Evolutionary conservation across 2,888 invertebrate species (phyloP).

Genomic region (Empis livida): DNA sequence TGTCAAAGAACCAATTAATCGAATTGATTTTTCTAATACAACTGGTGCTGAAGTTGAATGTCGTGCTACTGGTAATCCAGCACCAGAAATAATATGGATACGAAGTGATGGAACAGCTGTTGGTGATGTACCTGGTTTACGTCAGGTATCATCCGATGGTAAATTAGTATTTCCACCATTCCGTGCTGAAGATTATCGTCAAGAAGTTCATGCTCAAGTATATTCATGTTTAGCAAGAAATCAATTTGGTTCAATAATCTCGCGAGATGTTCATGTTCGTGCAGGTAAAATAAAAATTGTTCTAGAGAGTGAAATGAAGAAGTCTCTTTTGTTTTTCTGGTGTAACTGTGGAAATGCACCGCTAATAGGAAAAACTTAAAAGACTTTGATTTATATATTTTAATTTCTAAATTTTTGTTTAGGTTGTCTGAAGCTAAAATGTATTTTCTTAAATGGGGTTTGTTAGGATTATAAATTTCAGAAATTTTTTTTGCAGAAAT

Average conservation of each 20-base stretch:
- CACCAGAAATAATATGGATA: slow-evolving; percentile 88
- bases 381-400: no score
- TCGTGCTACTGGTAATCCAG: slow-evolving; percentile 78
- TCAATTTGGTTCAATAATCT: slow-evolving; percentile 79
- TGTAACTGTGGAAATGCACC: slow-evolving; percentile 4
- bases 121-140: slow-evolving; percentile 76
- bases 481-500: no score
- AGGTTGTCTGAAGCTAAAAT: no score
- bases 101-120: slow-evolving; percentile 82
- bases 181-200: slow-evolving; percentile 83
- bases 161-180: slow-evolving; percentile 90
- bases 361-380: no score
- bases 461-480: no score
- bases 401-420: no score
- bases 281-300: slow-evolving; percentile 57
- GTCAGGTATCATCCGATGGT: slow-evolving; percentile 81
- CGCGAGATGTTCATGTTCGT: slow-evolving; percentile 84
- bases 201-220: slow-evolving; percentile 88
- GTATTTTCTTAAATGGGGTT: no score
- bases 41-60: slow-evolving; percentile 88
- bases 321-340: no score
- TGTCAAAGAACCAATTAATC: slow-evolving; percentile 80
- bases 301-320: slow-evolving; percentile 16
- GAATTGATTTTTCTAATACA: slow-evolving; percentile 88
- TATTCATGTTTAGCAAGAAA: slow-evolving; percentile 87